Conservation (phyloP, 2,888 invertebrate species). For the Scelioninae gen. 1 region DNA sequence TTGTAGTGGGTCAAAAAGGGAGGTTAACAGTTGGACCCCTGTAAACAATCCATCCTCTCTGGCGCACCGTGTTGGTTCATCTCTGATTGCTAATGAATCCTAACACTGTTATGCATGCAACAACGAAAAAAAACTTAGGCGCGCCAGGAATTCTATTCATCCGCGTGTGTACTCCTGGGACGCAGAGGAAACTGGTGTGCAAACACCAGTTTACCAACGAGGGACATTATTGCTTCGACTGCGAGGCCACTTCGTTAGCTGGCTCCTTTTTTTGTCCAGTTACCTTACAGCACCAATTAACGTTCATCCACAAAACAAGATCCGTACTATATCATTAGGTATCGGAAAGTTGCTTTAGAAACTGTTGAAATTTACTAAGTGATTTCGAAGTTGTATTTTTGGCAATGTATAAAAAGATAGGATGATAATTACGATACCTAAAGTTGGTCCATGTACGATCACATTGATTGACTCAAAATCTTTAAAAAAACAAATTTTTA, state of each 20-base stretch:
- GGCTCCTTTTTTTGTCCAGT: conserved; percentile 80
- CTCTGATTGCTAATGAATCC: conserved; percentile 85
- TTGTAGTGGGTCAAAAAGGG: conserved; percentile 69
- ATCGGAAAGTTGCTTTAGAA: no score
- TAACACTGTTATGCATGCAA: conserved; percentile 84
- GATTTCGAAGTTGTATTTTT: no score
- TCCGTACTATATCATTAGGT: no score
- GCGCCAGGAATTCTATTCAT: conserved; percentile 75
- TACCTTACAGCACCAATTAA: conserved; percentile 73
- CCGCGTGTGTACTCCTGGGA: conserved; percentile 77
- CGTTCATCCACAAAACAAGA: conserved; percentile 23
- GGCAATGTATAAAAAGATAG: no score
- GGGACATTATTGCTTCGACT: conserved; percentile 77
- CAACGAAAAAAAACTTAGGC: conserved; percentile 80
- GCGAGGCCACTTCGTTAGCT: conserved; percentile 82
- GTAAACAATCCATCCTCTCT: conserved; percentile 82
- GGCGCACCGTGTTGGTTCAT: conserved; percentile 79
- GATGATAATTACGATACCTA: no score
- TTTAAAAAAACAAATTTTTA: no score
- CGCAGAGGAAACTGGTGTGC: conserved; percentile 79
- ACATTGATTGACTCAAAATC: no score
- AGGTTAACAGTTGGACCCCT: conserved; percentile 71
- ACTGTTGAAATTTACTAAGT: no score
- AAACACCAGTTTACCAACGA: conserved; percentile 79
- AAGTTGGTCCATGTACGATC: no score